Evolutionary conservation across 2,888 invertebrate species (phyloP).

Genomic region (Luperina testacea): DNA sequence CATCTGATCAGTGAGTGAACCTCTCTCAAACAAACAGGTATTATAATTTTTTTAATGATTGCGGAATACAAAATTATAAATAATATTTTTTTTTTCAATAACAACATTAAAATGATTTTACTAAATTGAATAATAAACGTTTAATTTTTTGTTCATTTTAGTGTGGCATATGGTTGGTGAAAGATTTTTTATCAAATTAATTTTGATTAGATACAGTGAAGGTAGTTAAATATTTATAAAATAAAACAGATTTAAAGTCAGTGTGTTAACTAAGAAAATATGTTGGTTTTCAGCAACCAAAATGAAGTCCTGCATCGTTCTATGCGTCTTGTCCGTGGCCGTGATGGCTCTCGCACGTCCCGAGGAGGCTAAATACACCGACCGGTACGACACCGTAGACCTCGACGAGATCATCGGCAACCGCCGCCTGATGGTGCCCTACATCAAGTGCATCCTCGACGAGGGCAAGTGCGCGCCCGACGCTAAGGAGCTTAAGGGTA

Average conservation of each 20-base stretch:
- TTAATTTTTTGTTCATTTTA: too few species aligned
- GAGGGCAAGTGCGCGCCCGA: constrained; percentile 92
- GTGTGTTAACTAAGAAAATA: not conserved
- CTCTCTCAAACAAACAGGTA: constrained; percentile 37
- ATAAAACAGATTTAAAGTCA: not conserved
- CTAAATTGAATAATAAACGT: too few species aligned
- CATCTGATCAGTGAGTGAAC: constrained; percentile 33
- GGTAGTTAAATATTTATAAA: not conserved
- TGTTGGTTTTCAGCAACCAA: constrained; percentile 42
- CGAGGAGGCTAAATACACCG: constrained; percentile 85
- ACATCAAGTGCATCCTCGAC: constrained; percentile 92
- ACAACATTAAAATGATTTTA: not conserved
- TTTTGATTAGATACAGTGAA: not conserved
- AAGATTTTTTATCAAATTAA: too few species aligned
- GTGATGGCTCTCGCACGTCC: constrained; percentile 71
- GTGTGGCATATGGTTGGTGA: too few species aligned
- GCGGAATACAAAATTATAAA: too few species aligned
- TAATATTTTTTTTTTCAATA: not conserved
- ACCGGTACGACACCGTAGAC: constrained; percentile 92
- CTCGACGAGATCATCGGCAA: constrained; percentile 92
- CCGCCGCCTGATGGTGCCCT: constrained; percentile 91
- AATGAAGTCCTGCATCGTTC: constrained; percentile 68
- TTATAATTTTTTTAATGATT: constrained; percentile 3
- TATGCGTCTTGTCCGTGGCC: constrained; percentile 73
- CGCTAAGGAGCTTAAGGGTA: constrained; percentile 92